Base-by-base conservation (phyloP, 2,797 vertebrate genomes). In the Eremophila alpestris region DNA sequence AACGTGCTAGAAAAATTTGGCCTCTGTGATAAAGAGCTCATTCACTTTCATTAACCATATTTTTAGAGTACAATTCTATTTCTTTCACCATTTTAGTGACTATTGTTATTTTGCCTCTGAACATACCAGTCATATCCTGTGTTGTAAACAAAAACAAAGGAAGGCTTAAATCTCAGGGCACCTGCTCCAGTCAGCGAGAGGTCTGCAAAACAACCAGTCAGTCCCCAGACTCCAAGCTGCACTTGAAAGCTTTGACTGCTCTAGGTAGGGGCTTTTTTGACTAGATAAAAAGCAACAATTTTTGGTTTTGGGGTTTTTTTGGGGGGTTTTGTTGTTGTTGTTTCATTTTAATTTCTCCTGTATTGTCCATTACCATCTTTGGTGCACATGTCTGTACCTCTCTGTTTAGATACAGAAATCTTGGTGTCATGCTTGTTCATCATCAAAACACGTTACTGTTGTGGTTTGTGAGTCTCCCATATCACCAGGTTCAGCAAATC, bases 301-400 rank as follows among this genome's bases (percentile, higher is more conserved):
- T 41, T 41, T 20, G 13, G 46, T 48, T 8, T 38, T 9, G 38
- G 38, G 38, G 10, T 38, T 38, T 38, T 38, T 38, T 38, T 38
- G 36, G 36, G 36, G 10, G 36, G 36, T 8, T 36, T 36, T 36
- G 36, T 36, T 36, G 36, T 40, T 59, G 10, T 16, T 71, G 12
- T 81, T 36, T 36, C 36, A 36, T 36, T 8, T 8, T 11, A 41
- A 41, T 41, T 83, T 65, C 17, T 79, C 21, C 10, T 60, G 6
- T 41, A 34, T 23, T 40, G 3, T 49, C 32, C 29, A 18, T 59
- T 82, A n/a, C 3, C 20, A 34, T 32, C 19, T 55, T 67, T 10
- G 6, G 7, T 52, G 30, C 22, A 29, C 0, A 0, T 49, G 24
- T 19, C 15, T 43, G 11, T 90, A 19, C 27, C 49, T 17, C 9